Conservation (phyloP, 2,113 vertebrate genomes). For the Malurus alboscapulatus region DNA sequence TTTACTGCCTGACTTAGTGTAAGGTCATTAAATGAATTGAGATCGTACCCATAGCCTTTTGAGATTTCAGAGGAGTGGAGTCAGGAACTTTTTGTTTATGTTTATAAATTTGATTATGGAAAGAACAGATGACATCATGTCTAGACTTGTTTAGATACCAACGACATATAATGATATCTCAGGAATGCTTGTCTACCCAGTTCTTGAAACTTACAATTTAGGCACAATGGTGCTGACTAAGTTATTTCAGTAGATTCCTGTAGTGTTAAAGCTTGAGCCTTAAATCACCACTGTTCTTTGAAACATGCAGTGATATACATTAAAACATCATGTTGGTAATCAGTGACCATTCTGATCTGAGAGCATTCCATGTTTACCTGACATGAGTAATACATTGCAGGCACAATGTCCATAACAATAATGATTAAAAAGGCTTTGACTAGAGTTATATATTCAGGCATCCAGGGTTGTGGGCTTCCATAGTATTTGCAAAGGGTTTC, state of each 20-base stretch:
- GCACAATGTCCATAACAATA: not conserved
- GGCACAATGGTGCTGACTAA: not conserved
- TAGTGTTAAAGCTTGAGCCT: not conserved
- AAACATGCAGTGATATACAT: not conserved
- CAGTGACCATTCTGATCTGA: not conserved
- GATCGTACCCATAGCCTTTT: not conserved
- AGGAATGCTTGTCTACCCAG: not conserved
- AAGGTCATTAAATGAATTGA: not conserved
- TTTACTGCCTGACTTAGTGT: not conserved
- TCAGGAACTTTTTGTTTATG: not conserved
- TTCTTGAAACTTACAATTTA: not conserved
- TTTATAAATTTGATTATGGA: not conserved
- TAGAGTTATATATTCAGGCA: not conserved
- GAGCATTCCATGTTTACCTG: not conserved
- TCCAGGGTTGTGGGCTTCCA: not conserved
- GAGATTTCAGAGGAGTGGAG: not conserved
- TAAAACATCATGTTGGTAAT: not conserved
- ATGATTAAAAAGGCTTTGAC: not conserved
- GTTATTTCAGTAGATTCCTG: not conserved
- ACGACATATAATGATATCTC: not conserved
- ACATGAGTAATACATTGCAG: not conserved
- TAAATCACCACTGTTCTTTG: not conserved
- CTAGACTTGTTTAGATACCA: not conserved
- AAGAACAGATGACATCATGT: not conserved
- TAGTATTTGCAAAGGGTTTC: not conserved